Conservation (phyloP, 1,140 invertebrate genomes). For the Drosophila sp. region DNA sequence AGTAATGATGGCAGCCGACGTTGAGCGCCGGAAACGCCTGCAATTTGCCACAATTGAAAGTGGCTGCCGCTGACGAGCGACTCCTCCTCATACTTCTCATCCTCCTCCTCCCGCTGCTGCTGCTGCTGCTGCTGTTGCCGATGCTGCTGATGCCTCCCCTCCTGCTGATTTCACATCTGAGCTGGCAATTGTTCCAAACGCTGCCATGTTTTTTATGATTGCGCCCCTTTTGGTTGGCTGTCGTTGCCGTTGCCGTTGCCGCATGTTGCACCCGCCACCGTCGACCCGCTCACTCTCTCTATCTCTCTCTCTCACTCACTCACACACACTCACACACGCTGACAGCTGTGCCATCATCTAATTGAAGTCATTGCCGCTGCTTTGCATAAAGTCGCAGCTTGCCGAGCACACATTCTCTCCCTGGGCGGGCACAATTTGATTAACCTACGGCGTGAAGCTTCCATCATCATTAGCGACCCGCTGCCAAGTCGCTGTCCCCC, state of each 20-base stretch:
- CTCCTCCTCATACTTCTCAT: constrained; percentile 5
- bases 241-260: constrained; percentile 17
- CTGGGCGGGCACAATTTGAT: constrained; percentile 71
- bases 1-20: constrained; percentile 71
- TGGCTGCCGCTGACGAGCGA: constrained; percentile 57
- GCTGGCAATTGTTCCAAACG: constrained; percentile 35
- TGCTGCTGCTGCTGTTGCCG: constrained; percentile 3
- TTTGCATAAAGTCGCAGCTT: constrained; percentile 62
- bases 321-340: constrained; percentile 1
- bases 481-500: not conserved
- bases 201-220: constrained; percentile 67
- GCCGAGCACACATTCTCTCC: constrained; percentile 1
- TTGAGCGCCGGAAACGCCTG: constrained; percentile 72
- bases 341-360: constrained; percentile 53
- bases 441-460: constrained; percentile 69
- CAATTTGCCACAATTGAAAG: constrained; percentile 82
- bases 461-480: constrained; percentile 75
- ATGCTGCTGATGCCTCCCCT: not conserved
- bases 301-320: constrained; percentile 3
- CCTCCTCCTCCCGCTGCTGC: constrained; percentile 4
- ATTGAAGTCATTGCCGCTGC: constrained; percentile 69
- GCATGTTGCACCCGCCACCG: constrained; percentile 50
- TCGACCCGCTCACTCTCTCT: constrained; percentile 9
- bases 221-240: constrained; percentile 72
- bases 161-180: constrained; percentile 1